Base-by-base conservation (phyloP, 2,888 invertebrate genomes). In the Drosophila helvetica region DNA sequence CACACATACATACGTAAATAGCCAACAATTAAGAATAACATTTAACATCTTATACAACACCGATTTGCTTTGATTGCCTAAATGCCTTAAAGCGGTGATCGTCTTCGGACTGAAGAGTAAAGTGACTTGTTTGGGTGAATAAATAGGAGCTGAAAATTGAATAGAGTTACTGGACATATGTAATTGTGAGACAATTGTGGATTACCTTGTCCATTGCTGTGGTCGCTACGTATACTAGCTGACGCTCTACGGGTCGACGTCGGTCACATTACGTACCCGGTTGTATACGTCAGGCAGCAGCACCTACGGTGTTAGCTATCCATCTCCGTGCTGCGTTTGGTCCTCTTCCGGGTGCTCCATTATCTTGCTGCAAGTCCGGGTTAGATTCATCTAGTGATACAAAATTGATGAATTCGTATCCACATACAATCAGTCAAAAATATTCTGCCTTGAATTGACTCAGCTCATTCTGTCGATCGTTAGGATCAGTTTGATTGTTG, bases 321-420 rank as follows among this genome's bases (percentile, higher is more conserved):
- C 80, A 68, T 89, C 88, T 1, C 90, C 87, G 56, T 90, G 90
- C 62, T 89, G 89, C 7, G 90, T 90, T 67, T 90, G 87, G 60
- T 91, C 89, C 62, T 88, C 90, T 63, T 90, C 84, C 1, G 73
- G 58, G 64, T 75, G 74, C 48, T 77, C 76, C 27, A 75, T 58
- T 55, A 78, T 75, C 30, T 79, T 75, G 19, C 15, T 58, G 3
- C 25, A 55, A 22, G n/a, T n/a, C 3, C 46, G 22, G n/a, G 30
- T 22, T 8, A 65, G 19, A 12, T 47, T 63, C 66, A 54, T 43
- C 1, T 0, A 3, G 5, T 5, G 1, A 46, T 0, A 6, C 45
- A 33, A 5, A 3, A n/a, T 10, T 10, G 30, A 2, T 10, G 3
- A 3, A n/a, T n/a, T n/a, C n/a, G n/a, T n/a, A n/a, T n/a, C n/a